Conservation (phyloP, 2,797 vertebrate species). For the Halcyon badia region DNA sequence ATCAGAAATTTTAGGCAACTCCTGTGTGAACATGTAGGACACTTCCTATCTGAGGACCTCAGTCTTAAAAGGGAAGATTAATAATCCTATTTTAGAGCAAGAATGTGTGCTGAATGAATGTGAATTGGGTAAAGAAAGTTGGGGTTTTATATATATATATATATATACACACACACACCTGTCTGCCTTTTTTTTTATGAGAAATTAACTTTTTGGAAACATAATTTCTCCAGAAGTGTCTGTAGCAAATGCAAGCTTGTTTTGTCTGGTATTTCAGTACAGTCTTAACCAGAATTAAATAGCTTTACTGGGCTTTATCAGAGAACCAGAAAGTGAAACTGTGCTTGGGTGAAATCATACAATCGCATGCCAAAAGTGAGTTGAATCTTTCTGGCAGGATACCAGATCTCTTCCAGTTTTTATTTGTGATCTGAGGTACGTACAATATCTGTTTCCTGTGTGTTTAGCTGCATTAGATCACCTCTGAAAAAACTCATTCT, state of each 20-base stretch:
- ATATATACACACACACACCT: rapidly evolving
- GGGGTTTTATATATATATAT: rapidly evolving
- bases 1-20: background rate
- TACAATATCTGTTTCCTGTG: background rate
- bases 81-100: background rate
- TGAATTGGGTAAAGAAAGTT: background rate
- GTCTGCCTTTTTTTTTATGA: background rate
- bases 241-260: background rate
- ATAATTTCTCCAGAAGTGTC: background rate
- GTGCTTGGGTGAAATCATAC: background rate
- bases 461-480: background rate
- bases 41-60: background rate
- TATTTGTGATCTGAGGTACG: background rate
- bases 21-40: background rate
- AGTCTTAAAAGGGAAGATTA: background rate
- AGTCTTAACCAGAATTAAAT: background rate
- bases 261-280: background rate
- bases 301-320: background rate
- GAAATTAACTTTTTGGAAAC: background rate
- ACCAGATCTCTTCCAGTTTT: background rate
- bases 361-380: background rate
- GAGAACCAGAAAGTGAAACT: background rate
- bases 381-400: background rate
- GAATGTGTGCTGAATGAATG: background rate
- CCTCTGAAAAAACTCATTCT: background rate